Base-by-base conservation (phyloP, 1,140 invertebrate genomes). In the Zaprionus davidi region DNA sequence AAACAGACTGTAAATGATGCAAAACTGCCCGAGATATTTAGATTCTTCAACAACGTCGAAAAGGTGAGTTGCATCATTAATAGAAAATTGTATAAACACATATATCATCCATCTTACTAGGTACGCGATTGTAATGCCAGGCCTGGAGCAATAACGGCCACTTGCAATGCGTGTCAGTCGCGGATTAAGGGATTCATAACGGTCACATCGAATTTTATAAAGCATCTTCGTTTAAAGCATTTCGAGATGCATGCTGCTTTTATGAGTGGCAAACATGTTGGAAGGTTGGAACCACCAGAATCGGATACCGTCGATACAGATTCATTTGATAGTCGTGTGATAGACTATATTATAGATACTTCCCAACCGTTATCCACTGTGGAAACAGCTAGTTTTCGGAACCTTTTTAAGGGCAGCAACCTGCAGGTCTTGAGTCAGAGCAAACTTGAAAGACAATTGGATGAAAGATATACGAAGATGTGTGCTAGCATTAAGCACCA, bases 151-250 rank as follows among this genome's bases (percentile, higher is more conserved):
- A 51, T 77, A 4, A 63, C 57, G 38, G 75, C 75, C 24, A 67
- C 63, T 3, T 77, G 75, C 70, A 77, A 77, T 49, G 75, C 70
- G 0, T 77, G 75, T 20, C 62, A 67, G 2, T 57, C 63, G 0
- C 41, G 75, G 2, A 77, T 77, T 9, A 71, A 49, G 22, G 75
- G 75, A 0, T 77, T 72, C 31, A 56, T 63, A 0, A 73, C 49
- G 0, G 70, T 77, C 11, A 77, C 75, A 24, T 77, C 75, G 9
- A 77, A 77, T 24, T 77, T 77, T 20, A 77, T 77, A 15, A 73
- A 77, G n/a, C 75, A 77, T 44, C 38, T 77, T 31, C 70, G 75
- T 1, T 24, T 67, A 15, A 72, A 62, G 38, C 75, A 77, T 5
- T 24, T 17, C 22, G 70, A 77, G 2, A 56, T 77, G 1, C 51